Conservation (phyloP, 64 coral and sea anemone genomes). For the Pocillopora verrucosa region DNA sequence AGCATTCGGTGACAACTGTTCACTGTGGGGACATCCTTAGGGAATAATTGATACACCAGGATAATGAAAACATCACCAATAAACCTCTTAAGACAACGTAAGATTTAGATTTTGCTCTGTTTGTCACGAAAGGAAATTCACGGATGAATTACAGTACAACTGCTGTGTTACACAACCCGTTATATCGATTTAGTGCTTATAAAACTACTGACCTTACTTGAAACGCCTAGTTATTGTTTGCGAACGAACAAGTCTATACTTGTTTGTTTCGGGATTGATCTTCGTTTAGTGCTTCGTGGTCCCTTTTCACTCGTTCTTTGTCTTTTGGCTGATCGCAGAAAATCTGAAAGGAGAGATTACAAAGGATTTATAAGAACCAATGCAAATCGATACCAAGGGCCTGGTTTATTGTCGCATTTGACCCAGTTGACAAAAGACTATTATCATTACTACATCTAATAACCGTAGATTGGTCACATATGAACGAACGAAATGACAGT, state of each 20-base stretch:
- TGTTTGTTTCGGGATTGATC: slow-evolving; percentile 30
- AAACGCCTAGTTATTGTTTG: background rate
- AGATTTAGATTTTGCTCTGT: background rate
- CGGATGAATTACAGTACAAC: background rate
- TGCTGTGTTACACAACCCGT: background rate
- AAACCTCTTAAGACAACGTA: background rate
- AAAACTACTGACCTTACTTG: background rate
- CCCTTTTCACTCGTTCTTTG: slow-evolving; percentile 7
- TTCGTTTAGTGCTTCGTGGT: background rate
- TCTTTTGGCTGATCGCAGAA: slow-evolving; percentile 21
- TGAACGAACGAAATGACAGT: background rate
- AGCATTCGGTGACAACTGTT: background rate
- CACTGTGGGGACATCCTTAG: background rate
- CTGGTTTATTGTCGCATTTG: background rate
- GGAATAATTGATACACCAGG: background rate
- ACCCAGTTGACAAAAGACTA: background rate
- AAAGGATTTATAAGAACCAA: background rate
- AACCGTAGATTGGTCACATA: background rate
- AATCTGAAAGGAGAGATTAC: slow-evolving; percentile 42
- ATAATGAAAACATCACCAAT: background rate
- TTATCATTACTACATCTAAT: background rate
- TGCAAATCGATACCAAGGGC: background rate
- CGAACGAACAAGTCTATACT: slow-evolving; percentile 32
- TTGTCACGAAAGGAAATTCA: background rate
- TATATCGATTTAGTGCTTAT: background rate